Conservation (phyloP, 2,888 invertebrate genomes). For the Oscheius myriophilus region DNA sequence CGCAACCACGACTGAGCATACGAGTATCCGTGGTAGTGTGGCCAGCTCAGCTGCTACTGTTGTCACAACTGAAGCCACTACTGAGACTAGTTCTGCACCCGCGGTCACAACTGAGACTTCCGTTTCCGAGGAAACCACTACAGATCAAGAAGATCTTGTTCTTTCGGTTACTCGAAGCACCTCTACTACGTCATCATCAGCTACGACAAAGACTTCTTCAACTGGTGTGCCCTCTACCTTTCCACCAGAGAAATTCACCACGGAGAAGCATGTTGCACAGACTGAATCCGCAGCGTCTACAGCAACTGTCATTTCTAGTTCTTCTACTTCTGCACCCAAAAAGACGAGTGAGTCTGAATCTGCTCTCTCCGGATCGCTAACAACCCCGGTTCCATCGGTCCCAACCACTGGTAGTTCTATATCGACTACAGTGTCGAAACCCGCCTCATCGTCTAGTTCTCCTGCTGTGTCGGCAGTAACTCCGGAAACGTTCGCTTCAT, state of each 20-base stretch:
- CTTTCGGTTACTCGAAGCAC: not conserved
- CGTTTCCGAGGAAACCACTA: not conserved
- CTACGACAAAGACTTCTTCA: not conserved
- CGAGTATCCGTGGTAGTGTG: not conserved
- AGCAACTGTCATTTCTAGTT: not conserved
- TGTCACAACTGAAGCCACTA: not conserved
- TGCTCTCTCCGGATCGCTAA: too few species aligned
- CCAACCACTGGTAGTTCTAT: too few species aligned
- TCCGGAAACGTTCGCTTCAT: too few species aligned
- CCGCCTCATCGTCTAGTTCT: too few species aligned
- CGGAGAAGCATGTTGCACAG: not conserved
- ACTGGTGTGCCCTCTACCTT: not conserved
- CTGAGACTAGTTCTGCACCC: not conserved
- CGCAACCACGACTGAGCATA: not conserved
- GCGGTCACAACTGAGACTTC: not conserved
- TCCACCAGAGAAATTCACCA: too few species aligned
- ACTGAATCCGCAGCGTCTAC: not conserved
- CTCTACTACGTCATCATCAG: not conserved
- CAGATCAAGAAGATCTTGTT: not conserved
- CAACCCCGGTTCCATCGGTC: too few species aligned
- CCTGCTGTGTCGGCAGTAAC: too few species aligned
- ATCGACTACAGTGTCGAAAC: too few species aligned
- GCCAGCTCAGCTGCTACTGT: not conserved
- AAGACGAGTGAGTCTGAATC: not conserved
- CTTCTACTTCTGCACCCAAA: not conserved